phyloP scores from a whole-genome alignment of 1,140 invertebrate species.

The Drosophila nebulosa region DNA sequence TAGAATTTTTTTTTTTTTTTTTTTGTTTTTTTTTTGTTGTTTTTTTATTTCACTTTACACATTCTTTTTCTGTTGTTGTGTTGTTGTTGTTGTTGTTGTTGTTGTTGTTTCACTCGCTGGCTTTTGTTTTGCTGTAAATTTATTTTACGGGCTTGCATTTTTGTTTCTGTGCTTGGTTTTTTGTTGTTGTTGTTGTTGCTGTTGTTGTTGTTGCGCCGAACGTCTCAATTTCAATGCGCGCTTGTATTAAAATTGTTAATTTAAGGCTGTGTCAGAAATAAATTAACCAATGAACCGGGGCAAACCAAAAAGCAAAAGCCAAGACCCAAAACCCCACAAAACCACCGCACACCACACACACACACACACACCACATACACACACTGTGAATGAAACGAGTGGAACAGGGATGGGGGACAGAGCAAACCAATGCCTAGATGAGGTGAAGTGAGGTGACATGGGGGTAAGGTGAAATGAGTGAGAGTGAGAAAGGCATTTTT shows the following conservation, averaged over 20 bases:
- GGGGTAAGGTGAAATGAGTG: too few relatives aligned
- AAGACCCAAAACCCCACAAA: conserved; percentile 18
- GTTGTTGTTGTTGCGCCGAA: conserved; percentile 16
- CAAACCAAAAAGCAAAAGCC: conserved; percentile 18
- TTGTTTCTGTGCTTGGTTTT: conserved; percentile 28
- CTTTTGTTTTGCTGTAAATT: conserved; percentile 70
- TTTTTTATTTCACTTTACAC: conserved; percentile 57
- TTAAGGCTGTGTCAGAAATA: conserved; percentile 70
- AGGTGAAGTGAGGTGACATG: too few relatives aligned
- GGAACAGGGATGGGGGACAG: background rate
- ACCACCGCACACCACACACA: too few relatives aligned
- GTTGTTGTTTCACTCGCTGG: conserved; percentile 49
- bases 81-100: too few relatives aligned
- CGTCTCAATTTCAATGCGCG: conserved; percentile 13
- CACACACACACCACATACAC: background rate
- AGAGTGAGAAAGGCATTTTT: background rate
- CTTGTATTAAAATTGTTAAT: conserved; percentile 74
- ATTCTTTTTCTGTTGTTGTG: conserved; percentile 33
- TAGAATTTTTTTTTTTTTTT: conserved; percentile 50
- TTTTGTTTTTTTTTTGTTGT: conserved; percentile 47
- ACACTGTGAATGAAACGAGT: background rate
- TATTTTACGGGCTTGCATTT: conserved; percentile 66
- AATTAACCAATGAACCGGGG: conserved; percentile 67
- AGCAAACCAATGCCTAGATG: background rate
- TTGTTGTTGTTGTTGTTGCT: conserved; percentile 46